A percentile compares a stretch with the other conserved stretches of the same genome.
Evolutionary conservation across 1,140 invertebrate genomes (phyloP).

Genomic region (Eciton burchellii): DNA sequence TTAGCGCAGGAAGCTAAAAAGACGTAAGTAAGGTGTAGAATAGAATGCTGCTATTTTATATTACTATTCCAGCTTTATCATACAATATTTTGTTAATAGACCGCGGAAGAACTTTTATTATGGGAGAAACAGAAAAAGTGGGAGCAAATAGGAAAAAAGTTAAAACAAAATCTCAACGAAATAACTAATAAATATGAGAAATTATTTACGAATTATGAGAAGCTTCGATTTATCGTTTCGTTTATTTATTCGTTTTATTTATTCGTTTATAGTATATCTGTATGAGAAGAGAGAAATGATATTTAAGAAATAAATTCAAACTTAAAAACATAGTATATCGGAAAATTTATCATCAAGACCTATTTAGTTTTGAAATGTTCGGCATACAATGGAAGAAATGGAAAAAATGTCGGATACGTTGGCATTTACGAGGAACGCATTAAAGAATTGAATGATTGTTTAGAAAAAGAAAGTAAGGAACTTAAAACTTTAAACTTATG

Average conservation of each 20-base stretch:
- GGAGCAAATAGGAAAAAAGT: slow-evolving; percentile 88
- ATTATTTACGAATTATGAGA: slow-evolving; percentile 81
- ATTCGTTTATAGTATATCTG: no score
- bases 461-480: slow-evolving; percentile 85
- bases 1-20: slow-evolving; percentile 86
- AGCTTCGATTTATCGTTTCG: slow-evolving; percentile 75
- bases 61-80: slow-evolving; percentile 2
- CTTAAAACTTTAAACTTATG: no score
- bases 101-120: slow-evolving; percentile 87
- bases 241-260: no score
- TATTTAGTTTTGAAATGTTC: slow-evolving; percentile 26
- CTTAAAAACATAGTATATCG: slow-evolving; percentile 52
- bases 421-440: slow-evolving; percentile 82
- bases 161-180: slow-evolving; percentile 88
- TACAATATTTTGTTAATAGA: slow-evolving; percentile 73
- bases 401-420: slow-evolving; percentile 76
- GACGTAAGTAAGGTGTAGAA: slow-evolving; percentile 82
- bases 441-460: slow-evolving; percentile 84
- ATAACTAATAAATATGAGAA: slow-evolving; percentile 87
- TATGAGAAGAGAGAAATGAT: slow-evolving; percentile 81
- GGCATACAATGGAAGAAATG: slow-evolving; percentile 72
- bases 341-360: slow-evolving; percentile 58
- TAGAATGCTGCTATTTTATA: neutral
- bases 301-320: slow-evolving; percentile 76
- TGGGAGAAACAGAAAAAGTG: slow-evolving; percentile 91